Percentiles rank a stretch among this genome's conserved stretches.
Evolutionary conservation across 1,140 invertebrate genomes (phyloP).

Genomic region (Mamestra configurata): DNA sequence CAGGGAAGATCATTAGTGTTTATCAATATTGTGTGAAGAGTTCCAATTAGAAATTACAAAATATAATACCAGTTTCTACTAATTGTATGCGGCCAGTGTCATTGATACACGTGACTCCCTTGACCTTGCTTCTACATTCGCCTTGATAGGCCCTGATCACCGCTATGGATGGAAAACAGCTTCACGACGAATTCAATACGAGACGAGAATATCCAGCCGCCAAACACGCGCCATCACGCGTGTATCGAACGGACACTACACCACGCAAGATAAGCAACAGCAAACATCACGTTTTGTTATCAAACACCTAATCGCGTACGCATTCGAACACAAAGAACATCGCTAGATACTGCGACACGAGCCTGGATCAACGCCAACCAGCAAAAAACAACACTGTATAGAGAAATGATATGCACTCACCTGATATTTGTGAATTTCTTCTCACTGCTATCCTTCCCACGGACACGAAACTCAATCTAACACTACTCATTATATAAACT

Average conservation of each 20-base stretch:
- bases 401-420: conserved; percentile 71
- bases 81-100: conserved; percentile 29
- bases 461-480: conserved; percentile 81
- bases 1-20: conserved; percentile 16
- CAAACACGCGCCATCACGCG: conserved; percentile 34
- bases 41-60: conserved; percentile 21
- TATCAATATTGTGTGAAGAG: conserved; percentile 8
- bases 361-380: conserved; percentile 73
- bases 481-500: conserved; percentile 80
- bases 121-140: conserved; percentile 47
- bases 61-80: conserved; percentile 12
- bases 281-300: conserved; percentile 75
- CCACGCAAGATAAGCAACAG: conserved; percentile 56
- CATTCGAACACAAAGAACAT: conserved; percentile 43
- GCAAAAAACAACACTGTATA: conserved; percentile 66
- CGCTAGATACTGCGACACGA: conserved; percentile 66
- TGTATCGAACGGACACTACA: conserved; percentile 8
- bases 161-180: conserved; percentile 39
- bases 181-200: conserved; percentile 35
- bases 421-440: conserved; percentile 83
- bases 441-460: conserved; percentile 80
- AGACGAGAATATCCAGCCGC: conserved; percentile 14
- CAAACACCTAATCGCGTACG: conserved; percentile 71
- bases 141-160: conserved; percentile 34
- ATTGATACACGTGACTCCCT: conserved; percentile 44